phyloP scores from a whole-genome alignment of 2,888 invertebrate genomes.

The Ochropleura plecta region DNA sequence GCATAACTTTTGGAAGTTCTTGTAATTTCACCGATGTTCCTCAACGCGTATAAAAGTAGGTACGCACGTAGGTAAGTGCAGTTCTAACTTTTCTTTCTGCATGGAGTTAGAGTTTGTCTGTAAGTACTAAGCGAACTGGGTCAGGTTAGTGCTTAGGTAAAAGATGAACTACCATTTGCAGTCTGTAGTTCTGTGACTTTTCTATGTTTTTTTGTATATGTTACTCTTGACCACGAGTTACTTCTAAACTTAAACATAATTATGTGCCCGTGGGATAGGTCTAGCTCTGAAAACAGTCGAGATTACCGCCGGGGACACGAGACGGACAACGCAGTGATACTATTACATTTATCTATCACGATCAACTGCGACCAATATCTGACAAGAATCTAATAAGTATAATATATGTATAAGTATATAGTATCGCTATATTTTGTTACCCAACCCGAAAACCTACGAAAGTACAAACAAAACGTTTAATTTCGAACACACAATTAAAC shows the following conservation, averaged over 20 bases:
- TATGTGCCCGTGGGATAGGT: background rate
- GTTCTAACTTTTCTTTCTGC: constrained; percentile 42
- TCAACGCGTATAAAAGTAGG: constrained; percentile 23
- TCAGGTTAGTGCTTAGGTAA: constrained; percentile 41
- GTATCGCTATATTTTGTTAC: background rate
- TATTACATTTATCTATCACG: constrained; percentile 1
- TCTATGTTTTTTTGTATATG: constrained; percentile 24
- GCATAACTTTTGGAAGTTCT: background rate
- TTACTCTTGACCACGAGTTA: constrained; percentile 5
- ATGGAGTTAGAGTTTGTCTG: constrained; percentile 30
- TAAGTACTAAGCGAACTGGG: constrained; percentile 30
- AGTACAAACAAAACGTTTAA: no score
- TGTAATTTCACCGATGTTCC: constrained; percentile 15
- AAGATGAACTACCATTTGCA: constrained; percentile 42
- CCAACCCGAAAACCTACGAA: background rate
- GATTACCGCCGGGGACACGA: background rate
- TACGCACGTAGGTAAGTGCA: constrained; percentile 31
- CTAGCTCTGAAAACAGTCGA: background rate
- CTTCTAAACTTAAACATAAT: constrained; percentile 17
- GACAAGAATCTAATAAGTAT: background rate
- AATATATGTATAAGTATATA: no score
- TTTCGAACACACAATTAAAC: background rate
- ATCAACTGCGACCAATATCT: background rate
- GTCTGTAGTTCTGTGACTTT: constrained; percentile 22
- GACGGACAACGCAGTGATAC: background rate